These are phyloP conservation scores for Phytoseiulus persimilis DNA, from an alignment of 2,888 invertebrate species.

Conservation along the genomic window DNA sequence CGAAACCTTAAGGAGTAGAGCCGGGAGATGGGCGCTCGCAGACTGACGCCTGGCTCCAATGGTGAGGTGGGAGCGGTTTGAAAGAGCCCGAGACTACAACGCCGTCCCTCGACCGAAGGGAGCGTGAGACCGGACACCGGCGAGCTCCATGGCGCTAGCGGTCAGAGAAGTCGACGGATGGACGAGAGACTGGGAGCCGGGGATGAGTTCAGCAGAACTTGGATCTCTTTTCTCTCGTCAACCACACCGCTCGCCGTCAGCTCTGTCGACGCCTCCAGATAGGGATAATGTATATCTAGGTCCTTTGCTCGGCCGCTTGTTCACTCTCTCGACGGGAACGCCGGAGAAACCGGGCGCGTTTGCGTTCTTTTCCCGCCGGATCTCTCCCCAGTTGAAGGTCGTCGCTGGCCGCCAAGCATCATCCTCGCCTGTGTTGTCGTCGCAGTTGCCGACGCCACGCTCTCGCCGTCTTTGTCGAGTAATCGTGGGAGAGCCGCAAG, in stretches of 20 bases:
- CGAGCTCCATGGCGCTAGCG: background rate
- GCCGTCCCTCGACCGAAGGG: no score
- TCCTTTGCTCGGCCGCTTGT: background rate
- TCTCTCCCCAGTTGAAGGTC: background rate
- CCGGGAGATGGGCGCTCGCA: no score
- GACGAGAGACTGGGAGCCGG: background rate
- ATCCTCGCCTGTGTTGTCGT: background rate
- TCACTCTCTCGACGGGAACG: background rate
- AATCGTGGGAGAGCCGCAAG: background rate
- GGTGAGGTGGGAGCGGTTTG: no score
- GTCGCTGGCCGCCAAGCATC: background rate
- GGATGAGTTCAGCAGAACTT: background rate
- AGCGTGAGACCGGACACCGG: no score
- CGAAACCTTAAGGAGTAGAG: no score
- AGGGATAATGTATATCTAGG: background rate
- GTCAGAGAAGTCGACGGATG: background rate
- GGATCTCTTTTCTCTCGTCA: background rate
- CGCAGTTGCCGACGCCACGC: background rate
- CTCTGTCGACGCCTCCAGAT: background rate
- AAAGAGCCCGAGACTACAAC: no score
- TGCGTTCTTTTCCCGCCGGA: background rate
- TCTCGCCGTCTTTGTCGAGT: background rate
- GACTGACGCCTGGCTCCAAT: no score
- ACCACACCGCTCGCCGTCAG: background rate
- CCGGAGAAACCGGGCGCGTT: background rate